These are phyloP conservation scores for Scylla paramamosain DNA, from an alignment of 1,140 invertebrate genomes.

Conservation along the genomic window DNA sequence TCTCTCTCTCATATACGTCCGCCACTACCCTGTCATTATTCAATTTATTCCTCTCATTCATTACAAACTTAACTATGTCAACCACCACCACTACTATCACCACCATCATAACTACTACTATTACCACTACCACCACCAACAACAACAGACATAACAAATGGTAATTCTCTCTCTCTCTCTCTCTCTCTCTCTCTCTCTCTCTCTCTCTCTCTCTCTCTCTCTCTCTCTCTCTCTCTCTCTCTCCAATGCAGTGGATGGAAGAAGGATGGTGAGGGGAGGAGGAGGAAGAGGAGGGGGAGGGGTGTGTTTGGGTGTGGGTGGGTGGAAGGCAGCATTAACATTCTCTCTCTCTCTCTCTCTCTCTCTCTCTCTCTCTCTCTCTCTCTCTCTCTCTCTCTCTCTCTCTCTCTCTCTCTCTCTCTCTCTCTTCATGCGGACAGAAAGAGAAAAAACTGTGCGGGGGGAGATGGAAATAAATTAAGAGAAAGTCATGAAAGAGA, in stretches of 20 bases:
- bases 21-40: not conserved
- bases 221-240: too few species aligned
- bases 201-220: too few species aligned
- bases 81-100: not conserved
- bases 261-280: too few species aligned
- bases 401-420: constrained; percentile 48
- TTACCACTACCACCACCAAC: not conserved
- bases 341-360: too few species aligned
- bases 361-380: not conserved
- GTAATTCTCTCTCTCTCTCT: constrained; percentile 34
- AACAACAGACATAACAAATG: not conserved
- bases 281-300: too few species aligned
- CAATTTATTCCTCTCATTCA: not conserved
- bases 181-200: not conserved
- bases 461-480: not conserved
- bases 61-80: not conserved
- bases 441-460: not conserved
- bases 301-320: too few species aligned
- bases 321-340: too few species aligned
- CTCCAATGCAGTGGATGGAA: too few species aligned
- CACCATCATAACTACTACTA: not conserved
- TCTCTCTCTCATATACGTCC: not conserved
- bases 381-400: constrained; percentile 48
- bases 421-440: not conserved
- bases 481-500: too few species aligned